A percentile compares a stretch with the other conserved stretches of the same genome.
Conservation (phyloP, 2,888 invertebrate species). For the Sclerodermus sp. region DNA sequence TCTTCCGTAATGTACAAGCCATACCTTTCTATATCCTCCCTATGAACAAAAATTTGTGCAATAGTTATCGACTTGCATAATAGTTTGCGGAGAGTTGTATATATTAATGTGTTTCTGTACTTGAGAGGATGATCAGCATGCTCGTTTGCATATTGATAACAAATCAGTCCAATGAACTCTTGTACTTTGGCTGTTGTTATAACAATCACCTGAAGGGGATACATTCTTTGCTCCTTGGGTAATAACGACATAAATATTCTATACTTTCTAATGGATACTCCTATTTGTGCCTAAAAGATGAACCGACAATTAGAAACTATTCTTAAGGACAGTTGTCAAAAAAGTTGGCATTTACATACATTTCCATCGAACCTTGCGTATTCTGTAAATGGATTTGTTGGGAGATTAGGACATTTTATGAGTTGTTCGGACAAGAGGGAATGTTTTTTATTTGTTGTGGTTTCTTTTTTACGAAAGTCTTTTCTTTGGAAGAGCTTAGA, state of each 20-base stretch:
- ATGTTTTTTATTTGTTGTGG: conserved; percentile 40
- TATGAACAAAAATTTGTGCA: conserved; percentile 39
- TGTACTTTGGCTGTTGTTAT: conserved; percentile 82
- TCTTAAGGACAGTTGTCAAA: not conserved
- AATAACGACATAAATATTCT: conserved; percentile 90
- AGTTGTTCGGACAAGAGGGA: conserved; percentile 78
- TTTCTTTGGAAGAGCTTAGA: conserved; percentile 65
- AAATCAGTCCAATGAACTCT: conserved; percentile 90
- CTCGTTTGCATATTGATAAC: conserved; percentile 72
- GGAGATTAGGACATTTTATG: conserved; percentile 73
- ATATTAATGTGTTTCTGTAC: conserved; percentile 33
- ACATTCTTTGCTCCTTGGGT: conserved; percentile 76
- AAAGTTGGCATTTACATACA: conserved; percentile 31
- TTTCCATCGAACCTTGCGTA: conserved; percentile 92
- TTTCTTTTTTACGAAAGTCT: conserved; percentile 48
- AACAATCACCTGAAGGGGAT: conserved; percentile 81
- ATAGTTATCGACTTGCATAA: too few species aligned
- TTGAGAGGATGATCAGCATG: conserved; percentile 55
- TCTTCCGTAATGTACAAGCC: conserved; percentile 94
- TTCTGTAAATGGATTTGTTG: conserved; percentile 84
- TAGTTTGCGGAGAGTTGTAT: too few species aligned
- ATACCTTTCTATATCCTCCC: conserved; percentile 68
- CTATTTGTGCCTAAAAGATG: conserved; percentile 70
- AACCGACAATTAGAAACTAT: conserved; percentile 2
- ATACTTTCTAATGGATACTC: conserved; percentile 78